These are phyloP conservation scores for Aplodontia rufa DNA, from an alignment of 2,113 vertebrate genomes.

Conservation along the genomic window DNA sequence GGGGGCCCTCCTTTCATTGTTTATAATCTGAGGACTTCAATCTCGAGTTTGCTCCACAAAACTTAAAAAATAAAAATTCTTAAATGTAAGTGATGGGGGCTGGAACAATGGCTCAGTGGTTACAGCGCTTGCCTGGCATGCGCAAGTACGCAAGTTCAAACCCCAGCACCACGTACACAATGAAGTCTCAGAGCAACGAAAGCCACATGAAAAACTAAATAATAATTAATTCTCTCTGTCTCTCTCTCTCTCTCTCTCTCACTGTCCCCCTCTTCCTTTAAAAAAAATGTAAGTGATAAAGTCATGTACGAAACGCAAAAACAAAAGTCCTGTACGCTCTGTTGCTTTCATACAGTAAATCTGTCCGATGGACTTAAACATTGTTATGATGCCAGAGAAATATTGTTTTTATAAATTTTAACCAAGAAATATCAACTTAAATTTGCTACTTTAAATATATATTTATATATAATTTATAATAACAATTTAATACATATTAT, in stretches of 20 bases:
- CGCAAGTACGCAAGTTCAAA: too few relatives aligned
- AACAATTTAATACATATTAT: not conserved
- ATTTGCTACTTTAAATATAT: not conserved
- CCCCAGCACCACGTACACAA: too few relatives aligned
- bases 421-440: not conserved
- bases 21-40: not conserved
- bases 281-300: not conserved
- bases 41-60: not conserved
- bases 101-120: too few relatives aligned
- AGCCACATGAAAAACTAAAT: too few relatives aligned
- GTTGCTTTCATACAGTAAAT: not conserved
- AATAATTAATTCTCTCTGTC: too few relatives aligned
- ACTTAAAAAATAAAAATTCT: not conserved
- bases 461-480: not conserved
- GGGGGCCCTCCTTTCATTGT: not conserved
- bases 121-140: too few relatives aligned
- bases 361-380: not conserved
- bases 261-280: too few relatives aligned
- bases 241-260: too few relatives aligned
- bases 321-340: not conserved
- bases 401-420: not conserved
- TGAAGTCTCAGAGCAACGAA: too few relatives aligned
- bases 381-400: not conserved
- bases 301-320: not conserved
- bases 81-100: not conserved